Conservation (phyloP, 2,113 vertebrate genomes). For the Rhizomys pruinosus region DNA sequence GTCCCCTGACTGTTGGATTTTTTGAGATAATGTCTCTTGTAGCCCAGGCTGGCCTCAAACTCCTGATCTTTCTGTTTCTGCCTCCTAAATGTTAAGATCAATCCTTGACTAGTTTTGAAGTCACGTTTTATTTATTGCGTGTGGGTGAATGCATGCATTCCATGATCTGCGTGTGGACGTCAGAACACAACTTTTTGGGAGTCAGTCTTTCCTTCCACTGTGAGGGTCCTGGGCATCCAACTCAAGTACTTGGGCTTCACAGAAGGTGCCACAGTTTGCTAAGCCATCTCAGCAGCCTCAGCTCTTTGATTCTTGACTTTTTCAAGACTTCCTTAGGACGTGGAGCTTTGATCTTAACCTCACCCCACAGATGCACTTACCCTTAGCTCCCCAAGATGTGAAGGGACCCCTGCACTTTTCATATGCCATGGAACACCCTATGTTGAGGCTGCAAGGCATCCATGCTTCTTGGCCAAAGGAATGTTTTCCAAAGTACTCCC, state of each 20-base stretch:
- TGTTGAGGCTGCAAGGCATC: background rate
- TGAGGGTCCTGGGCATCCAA: too few relatives aligned
- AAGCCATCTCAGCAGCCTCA: background rate
- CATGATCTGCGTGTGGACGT: background rate
- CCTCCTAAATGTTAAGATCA: background rate
- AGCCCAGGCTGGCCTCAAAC: background rate
- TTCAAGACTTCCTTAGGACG: slow-evolving; percentile 2
- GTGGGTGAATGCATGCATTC: background rate
- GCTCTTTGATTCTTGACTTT: slow-evolving; percentile 30
- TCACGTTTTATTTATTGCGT: background rate
- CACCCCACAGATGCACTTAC: background rate
- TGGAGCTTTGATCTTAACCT: background rate
- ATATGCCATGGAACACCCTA: background rate
- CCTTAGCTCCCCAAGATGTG: background rate
- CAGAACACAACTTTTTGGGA: too few relatives aligned
- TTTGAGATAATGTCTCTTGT: background rate
- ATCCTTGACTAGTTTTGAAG: background rate
- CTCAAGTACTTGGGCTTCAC: background rate
- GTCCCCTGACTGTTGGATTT: background rate
- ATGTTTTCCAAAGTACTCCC: slow-evolving; percentile 24
- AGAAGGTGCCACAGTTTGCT: background rate
- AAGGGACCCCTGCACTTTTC: background rate
- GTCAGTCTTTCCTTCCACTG: background rate
- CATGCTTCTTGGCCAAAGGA: background rate
- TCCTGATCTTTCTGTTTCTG: background rate